phyloP scores from a whole-genome alignment of 2,888 invertebrate genomes.

The Hypsopygia costalis region DNA sequence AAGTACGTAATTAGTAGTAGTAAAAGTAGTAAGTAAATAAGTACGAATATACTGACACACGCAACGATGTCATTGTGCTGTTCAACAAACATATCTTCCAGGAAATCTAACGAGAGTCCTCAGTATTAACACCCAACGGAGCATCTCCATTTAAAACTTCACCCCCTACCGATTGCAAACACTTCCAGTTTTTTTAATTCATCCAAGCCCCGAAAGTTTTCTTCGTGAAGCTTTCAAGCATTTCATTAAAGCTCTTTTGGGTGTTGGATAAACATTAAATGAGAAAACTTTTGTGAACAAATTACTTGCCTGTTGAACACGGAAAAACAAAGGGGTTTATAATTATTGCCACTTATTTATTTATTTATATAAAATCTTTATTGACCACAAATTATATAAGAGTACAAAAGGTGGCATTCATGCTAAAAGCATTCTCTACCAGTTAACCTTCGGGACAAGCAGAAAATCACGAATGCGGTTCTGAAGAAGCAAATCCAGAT shows the following conservation, averaged over 20 bases:
- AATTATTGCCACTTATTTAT: slow-evolving; percentile 34
- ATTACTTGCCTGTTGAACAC: slow-evolving; percentile 38
- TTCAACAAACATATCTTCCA: too few relatives aligned
- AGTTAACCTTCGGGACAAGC: too few relatives aligned
- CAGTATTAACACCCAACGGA: background rate
- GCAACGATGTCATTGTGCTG: too few relatives aligned
- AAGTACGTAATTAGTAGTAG: too few relatives aligned
- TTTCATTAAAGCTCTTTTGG: slow-evolving; percentile 45
- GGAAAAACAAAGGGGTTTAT: slow-evolving; percentile 32
- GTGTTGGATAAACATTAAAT: slow-evolving; percentile 41
- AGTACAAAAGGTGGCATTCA: too few relatives aligned
- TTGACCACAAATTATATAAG: too few relatives aligned
- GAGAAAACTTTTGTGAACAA: slow-evolving; percentile 44
- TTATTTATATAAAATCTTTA: too few relatives aligned
- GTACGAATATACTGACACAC: too few relatives aligned
- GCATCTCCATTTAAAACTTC: background rate
- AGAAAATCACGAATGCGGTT: too few relatives aligned
- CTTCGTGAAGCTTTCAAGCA: slow-evolving; percentile 41
- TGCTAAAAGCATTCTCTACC: too few relatives aligned
- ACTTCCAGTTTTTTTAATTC: slow-evolving; percentile 28
- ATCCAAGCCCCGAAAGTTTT: slow-evolving; percentile 31
- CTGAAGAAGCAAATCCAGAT: too few relatives aligned
- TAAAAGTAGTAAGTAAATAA: too few relatives aligned
- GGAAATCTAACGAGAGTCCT: slow-evolving; percentile 9
- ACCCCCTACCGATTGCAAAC: background rate